Conservation (phyloP, 2,113 vertebrate species). For the Gallinago media region DNA sequence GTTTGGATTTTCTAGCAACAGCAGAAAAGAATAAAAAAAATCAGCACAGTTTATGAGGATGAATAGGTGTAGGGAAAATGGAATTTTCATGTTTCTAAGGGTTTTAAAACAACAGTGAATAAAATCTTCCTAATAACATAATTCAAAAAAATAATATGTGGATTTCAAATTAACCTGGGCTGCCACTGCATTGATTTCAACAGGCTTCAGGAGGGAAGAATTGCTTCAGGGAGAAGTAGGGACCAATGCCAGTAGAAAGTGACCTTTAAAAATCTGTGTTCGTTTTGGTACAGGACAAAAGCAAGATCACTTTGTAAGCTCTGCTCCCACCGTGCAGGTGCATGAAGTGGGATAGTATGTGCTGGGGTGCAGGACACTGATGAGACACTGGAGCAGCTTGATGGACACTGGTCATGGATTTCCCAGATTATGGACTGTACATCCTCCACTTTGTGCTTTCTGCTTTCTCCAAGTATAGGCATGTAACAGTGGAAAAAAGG, state of each 20-base stretch:
- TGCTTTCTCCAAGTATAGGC: neutral
- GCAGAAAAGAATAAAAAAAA: slow-evolving; percentile 35
- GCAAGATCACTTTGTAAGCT: neutral
- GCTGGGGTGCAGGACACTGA: fast-evolving
- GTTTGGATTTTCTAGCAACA: neutral
- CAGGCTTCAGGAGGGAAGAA: neutral
- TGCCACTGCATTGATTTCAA: neutral
- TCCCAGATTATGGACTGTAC: neutral
- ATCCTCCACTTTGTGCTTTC: neutral
- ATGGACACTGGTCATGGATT: neutral
- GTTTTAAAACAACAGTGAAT: slow-evolving; percentile 42
- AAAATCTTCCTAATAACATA: slow-evolving; percentile 24
- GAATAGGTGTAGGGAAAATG: slow-evolving; percentile 21
- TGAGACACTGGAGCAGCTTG: neutral
- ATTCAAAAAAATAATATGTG: slow-evolving; percentile 20
- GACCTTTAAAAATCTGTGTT: neutral
- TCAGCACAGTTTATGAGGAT: slow-evolving; percentile 51
- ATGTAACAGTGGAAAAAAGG: fast-evolving
- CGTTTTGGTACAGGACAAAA: fast-evolving
- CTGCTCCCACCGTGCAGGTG: neutral
- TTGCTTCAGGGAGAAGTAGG: neutral
- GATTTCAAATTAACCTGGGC: slow-evolving; percentile 26
- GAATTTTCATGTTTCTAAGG: slow-evolving; percentile 34
- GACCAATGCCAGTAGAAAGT: neutral
- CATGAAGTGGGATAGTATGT: too few species aligned